Evolutionary conservation across 1,140 invertebrate genomes (phyloP), one percentile per base, ranked within the genome.

Genomic region (Micrasema minimum): DNA sequence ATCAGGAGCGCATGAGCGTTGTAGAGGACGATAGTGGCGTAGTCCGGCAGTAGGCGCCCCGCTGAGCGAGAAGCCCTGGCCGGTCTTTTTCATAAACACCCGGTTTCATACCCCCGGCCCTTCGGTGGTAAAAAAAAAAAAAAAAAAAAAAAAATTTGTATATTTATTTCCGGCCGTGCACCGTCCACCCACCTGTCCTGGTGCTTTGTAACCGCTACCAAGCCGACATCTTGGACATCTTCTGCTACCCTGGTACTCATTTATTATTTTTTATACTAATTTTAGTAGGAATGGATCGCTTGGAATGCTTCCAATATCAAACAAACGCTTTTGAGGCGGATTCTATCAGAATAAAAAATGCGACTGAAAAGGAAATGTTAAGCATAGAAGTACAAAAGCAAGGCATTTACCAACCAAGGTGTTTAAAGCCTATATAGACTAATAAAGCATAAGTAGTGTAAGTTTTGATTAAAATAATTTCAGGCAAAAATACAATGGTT

Each of bases 81-180:
- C 66, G 57, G 31, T 50, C 66, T 74, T 74, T 70, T 74, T 74
- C 72, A 74, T 74, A 71, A 74, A 74, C 72, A 74, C 72, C 72
- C 72, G 72, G 72, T 74, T 74, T 74, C 71, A 74, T 74, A 53
- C 68, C 72, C 70, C 71, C 71, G 71, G 68, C 16, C 53, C 46
- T 48, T 65, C n/a, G n/a, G n/a, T n/a, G n/a, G n/a, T n/a, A n/a
- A 31, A 64, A 69, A 66, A 66, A 73, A 69, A 73, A 35, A 62
- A 18, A 62, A 37, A 62, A 45, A 37, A 38, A 38, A 37, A 37
- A 38, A 23, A 37, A 62, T 62, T 62, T 62, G 57, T 62, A 62
- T 23, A 62, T 62, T 45, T 62, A 45, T 62, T 43, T n/a, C 20
- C 37, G 57, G 2, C 16, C n/a, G 2, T 22, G 12, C 45, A 48